Percentiles rank a stretch among this genome's conserved stretches.
Conservation (phyloP, 2,888 invertebrate genomes). For the Allygus modestus region DNA sequence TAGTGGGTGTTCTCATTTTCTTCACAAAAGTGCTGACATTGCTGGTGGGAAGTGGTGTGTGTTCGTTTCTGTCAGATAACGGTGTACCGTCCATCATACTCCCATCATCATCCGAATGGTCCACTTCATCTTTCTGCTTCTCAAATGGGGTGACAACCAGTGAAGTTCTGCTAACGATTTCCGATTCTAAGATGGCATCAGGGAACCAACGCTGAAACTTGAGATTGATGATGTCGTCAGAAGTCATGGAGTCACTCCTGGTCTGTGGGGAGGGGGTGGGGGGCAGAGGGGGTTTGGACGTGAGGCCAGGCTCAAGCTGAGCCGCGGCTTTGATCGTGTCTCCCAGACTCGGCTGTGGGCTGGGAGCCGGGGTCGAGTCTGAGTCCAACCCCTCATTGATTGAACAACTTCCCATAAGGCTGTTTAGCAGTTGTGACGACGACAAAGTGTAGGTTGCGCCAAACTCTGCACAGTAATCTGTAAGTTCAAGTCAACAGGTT, state of each 20-base stretch:
- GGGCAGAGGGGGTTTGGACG: slow-evolving; percentile 70
- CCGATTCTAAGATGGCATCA: slow-evolving; percentile 66
- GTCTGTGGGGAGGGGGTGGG: slow-evolving; percentile 63
- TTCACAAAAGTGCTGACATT: slow-evolving; percentile 53
- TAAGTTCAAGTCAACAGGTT: background rate
- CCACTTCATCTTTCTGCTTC: slow-evolving; percentile 37
- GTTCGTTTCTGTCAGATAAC: background rate
- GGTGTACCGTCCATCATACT: slow-evolving; percentile 1
- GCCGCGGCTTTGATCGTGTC: slow-evolving; percentile 51
- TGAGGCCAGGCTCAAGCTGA: slow-evolving; percentile 70
- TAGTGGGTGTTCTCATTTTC: slow-evolving; percentile 17
- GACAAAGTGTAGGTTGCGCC: slow-evolving; percentile 67
- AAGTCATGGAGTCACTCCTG: slow-evolving; percentile 44
- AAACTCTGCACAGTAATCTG: slow-evolving; percentile 62
- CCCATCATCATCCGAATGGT: slow-evolving; percentile 22
- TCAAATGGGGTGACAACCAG: slow-evolving; percentile 35
- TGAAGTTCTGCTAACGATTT: slow-evolving; percentile 7
- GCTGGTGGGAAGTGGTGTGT: background rate
- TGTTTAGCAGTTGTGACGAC: slow-evolving; percentile 65
- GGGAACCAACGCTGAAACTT: slow-evolving; percentile 72
- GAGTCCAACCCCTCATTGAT: slow-evolving; percentile 68
- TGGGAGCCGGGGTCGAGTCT: slow-evolving; percentile 67
- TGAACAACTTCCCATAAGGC: slow-evolving; percentile 67
- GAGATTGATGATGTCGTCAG: slow-evolving; percentile 70
- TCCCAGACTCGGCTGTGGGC: slow-evolving; percentile 66